Evolutionary conservation across 64 coral and sea anemone genomes (phyloP).

Genomic region (Orbicella faveolata): DNA sequence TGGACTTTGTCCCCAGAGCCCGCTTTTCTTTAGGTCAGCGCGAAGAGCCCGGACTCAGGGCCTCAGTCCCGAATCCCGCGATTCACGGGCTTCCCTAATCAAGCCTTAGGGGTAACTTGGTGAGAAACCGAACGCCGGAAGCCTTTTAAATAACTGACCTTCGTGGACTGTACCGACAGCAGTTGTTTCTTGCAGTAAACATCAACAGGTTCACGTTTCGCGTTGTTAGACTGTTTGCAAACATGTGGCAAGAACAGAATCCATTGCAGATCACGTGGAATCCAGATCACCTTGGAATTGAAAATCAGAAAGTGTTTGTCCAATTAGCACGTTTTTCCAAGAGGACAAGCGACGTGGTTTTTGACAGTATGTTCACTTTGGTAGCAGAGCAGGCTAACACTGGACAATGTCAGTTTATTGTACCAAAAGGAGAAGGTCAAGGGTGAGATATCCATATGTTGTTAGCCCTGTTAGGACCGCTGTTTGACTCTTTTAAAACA

Average conservation of each 20-base stretch:
- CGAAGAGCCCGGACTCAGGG: too few relatives aligned
- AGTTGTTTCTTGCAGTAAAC: not conserved
- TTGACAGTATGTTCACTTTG: conserved; percentile 41
- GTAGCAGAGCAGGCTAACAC: not conserved
- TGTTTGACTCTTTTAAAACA: too few relatives aligned
- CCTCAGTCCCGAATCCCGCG: too few relatives aligned
- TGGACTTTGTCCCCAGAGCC: too few relatives aligned
- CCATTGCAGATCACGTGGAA: conserved; percentile 12
- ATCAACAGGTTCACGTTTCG: not conserved
- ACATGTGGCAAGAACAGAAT: conserved; percentile 24
- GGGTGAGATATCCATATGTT: not conserved
- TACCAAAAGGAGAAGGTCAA: conserved; percentile 22
- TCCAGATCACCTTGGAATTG: not conserved
- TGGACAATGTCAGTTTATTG: conserved; percentile 7
- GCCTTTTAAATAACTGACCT: too few relatives aligned
- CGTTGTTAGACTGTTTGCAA: not conserved
- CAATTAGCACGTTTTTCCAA: conserved; percentile 26
- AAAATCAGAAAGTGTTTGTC: conserved; percentile 4
- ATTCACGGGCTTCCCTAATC: too few relatives aligned
- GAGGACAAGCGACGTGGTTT: conserved; percentile 5
- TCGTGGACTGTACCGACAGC: too few relatives aligned
- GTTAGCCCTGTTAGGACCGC: not conserved
- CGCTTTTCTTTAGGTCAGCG: too few relatives aligned
- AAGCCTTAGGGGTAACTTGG: too few relatives aligned
- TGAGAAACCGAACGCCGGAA: too few relatives aligned